phyloP scores from a whole-genome alignment of 1,140 invertebrate genomes.

The Heliothis subflexa region DNA sequence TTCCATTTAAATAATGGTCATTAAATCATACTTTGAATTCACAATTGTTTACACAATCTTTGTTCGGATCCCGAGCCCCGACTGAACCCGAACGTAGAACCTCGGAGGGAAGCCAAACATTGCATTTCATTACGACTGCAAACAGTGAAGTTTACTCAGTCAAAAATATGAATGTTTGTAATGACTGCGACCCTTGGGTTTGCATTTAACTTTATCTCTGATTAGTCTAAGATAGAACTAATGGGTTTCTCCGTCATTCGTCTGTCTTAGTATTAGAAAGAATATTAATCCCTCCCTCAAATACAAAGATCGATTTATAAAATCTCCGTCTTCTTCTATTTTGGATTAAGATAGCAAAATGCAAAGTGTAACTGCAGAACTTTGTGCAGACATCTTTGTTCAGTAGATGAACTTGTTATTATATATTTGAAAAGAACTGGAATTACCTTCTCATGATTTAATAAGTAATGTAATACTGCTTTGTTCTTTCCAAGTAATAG shows the following conservation, averaged over 20 bases:
- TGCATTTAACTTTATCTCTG: background rate
- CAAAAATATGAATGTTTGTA: conserved; percentile 26
- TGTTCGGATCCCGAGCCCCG: background rate
- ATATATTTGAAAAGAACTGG: background rate
- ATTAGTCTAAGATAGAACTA: conserved; percentile 9
- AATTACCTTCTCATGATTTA: background rate
- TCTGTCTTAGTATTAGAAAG: conserved; percentile 10
- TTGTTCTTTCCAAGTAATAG: background rate
- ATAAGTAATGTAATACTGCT: background rate
- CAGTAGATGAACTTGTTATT: background rate
- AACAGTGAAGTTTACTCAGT: conserved; percentile 26
- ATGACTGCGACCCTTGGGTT: background rate
- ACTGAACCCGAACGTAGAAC: background rate
- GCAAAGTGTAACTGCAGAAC: conserved; percentile 45
- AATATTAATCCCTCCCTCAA: conserved; percentile 17
- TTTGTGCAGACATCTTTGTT: conserved; percentile 3
- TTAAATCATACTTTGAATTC: conserved; percentile 29
- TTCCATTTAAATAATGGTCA: conserved; percentile 3
- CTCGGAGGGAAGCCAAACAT: conserved; percentile 19
- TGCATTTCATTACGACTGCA: conserved; percentile 29
- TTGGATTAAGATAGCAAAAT: conserved; percentile 53
- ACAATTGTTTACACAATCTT: conserved; percentile 16
- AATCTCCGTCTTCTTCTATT: conserved; percentile 44
- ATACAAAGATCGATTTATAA: conserved; percentile 44
- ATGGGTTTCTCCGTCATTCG: conserved; percentile 27